Evolutionary conservation across 2,888 invertebrate species (phyloP).

Genomic region (Sipunculus nudus): DNA sequence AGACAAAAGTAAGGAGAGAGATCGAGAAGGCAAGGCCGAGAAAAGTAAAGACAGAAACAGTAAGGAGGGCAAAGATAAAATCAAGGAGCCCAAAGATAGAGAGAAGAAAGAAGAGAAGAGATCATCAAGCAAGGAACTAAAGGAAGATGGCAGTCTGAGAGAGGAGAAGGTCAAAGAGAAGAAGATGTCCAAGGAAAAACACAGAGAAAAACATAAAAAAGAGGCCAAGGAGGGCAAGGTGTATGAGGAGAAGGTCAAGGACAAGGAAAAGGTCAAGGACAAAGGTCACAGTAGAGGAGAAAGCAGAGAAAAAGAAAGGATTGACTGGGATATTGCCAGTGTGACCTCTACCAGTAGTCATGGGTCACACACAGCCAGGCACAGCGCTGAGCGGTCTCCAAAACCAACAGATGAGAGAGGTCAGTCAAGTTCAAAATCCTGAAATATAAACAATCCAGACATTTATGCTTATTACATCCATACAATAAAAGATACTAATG

Average conservation of each 20-base stretch:
- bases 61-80: constrained; percentile 7
- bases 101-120: constrained; percentile 5
- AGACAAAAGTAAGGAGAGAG: constrained; percentile 4
- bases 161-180: background rate
- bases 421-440: constrained; percentile 19
- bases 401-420: constrained; percentile 57
- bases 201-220: constrained; percentile 5
- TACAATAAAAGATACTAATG: too few species aligned
- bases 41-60: background rate
- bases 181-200: too few species aligned
- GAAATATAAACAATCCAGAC: too few species aligned
- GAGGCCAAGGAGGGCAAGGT: constrained; percentile 5
- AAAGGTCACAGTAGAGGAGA: constrained; percentile 19
- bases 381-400: constrained; percentile 52
- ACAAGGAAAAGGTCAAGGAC: constrained; percentile 22
- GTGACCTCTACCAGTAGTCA: constrained; percentile 24
- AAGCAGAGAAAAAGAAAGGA: constrained; percentile 2
- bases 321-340: too few species aligned
- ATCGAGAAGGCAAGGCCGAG: background rate
- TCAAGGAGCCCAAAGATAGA: constrained; percentile 7
- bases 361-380: constrained; percentile 39
- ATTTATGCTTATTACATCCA: too few species aligned
- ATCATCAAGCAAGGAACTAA: background rate
- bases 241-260: constrained; percentile 17
- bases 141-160: constrained; percentile 1